Conservation (phyloP, 2,113 vertebrate genomes). For the Xerus inauris region DNA sequence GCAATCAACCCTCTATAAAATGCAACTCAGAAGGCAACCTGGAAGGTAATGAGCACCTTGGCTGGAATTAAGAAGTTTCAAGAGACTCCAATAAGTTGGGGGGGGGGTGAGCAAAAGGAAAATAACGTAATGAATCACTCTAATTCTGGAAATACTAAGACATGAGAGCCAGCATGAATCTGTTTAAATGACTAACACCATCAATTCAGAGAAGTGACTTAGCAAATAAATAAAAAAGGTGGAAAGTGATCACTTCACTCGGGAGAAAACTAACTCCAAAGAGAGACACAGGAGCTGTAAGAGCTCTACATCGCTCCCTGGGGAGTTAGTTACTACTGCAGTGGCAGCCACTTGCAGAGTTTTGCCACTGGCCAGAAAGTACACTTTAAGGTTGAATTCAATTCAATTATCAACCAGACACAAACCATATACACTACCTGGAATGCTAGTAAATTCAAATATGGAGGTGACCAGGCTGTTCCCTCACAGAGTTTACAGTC, state of each 20-base stretch:
- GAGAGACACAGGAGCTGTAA: background rate
- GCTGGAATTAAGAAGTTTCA: constrained; percentile 4
- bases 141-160: constrained; percentile 57
- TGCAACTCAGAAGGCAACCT: background rate
- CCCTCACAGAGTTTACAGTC: background rate
- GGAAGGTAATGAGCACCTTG: constrained; percentile 33
- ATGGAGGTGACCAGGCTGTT: background rate
- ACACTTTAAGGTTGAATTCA: background rate
- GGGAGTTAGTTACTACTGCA: background rate
- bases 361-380: background rate
- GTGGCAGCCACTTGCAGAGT: background rate
- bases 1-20: constrained; percentile 64
- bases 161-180: constrained; percentile 37
- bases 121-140: constrained; percentile 62
- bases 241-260: background rate
- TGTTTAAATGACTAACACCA: constrained; percentile 55
- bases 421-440: background rate
- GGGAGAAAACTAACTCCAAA: background rate
- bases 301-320: background rate
- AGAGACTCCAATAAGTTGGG: constrained; percentile 42
- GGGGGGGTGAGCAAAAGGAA: background rate
- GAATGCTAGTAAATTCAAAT: background rate
- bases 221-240: constrained; percentile 19
- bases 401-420: background rate
- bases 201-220: constrained; percentile 49